Conservation (phyloP, 2,113 vertebrate genomes). For the Oceanites oceanicus region DNA sequence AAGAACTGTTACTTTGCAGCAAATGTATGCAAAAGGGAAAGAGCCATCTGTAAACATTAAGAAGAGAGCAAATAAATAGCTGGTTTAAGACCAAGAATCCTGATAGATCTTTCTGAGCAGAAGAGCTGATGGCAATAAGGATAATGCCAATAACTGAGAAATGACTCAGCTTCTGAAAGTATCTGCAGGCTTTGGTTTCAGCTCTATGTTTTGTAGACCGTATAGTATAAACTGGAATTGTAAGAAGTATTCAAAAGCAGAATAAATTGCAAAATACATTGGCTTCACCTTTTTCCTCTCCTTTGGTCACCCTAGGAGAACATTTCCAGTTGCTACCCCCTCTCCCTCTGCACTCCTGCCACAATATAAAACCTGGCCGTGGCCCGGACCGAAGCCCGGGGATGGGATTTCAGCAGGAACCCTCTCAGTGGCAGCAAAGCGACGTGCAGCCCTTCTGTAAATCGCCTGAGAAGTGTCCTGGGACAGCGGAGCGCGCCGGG, state of each 20-base stretch:
- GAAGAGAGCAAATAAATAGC: neutral
- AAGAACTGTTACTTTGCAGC: neutral
- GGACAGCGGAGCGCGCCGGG: neutral
- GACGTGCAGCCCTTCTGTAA: accelerated
- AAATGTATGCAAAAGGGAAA: neutral
- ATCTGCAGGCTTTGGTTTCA: neutral
- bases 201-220: neutral
- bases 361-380: too few relatives aligned
- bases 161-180: neutral
- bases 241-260: neutral
- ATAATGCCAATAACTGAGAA: neutral
- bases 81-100: neutral
- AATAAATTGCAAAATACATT: neutral
- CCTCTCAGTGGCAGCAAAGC: neutral
- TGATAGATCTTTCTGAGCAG: neutral
- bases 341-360: too few relatives aligned
- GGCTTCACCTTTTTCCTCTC: too few relatives aligned
- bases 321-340: neutral
- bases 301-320: neutral
- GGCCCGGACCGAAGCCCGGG: accelerated
- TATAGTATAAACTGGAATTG: accelerated
- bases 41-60: neutral
- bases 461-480: accelerated
- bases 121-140: neutral
- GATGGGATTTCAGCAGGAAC: neutral